A percentile compares a stretch with the other conserved stretches of the same genome.
Conservation (phyloP, 1,140 invertebrate genomes). For the Bombus affinis region DNA sequence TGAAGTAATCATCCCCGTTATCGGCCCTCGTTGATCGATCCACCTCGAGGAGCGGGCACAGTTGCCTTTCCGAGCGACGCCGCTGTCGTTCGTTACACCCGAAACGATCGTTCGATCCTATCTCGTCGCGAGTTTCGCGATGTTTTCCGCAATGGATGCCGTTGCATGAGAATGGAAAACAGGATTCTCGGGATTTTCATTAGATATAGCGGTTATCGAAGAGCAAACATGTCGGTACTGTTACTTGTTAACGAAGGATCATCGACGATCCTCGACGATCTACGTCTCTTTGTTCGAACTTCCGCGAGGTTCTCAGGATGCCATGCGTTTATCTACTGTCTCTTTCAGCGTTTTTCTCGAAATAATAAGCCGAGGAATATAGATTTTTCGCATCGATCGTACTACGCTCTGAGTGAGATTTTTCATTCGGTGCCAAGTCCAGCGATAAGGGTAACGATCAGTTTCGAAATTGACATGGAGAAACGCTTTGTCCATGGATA, state of each 20-base stretch:
- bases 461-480: too few relatives aligned
- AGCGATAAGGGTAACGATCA: too few relatives aligned
- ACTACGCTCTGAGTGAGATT: too few relatives aligned
- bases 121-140: slow-evolving; percentile 3
- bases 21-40: slow-evolving; percentile 65
- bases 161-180: slow-evolving; percentile 7
- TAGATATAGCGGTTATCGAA: too few relatives aligned
- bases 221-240: background rate
- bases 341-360: background rate
- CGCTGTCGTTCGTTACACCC: background rate
- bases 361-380: background rate
- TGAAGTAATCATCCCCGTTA: slow-evolving; percentile 66
- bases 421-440: too few relatives aligned
- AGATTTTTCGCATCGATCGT: background rate
- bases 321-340: background rate
- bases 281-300: background rate
- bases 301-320: background rate
- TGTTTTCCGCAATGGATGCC: background rate
- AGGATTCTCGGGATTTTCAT: slow-evolving; percentile 21
- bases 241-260: slow-evolving; percentile 31
- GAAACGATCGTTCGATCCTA: slow-evolving; percentile 28
- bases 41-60: slow-evolving; percentile 31
- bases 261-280: background rate
- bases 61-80: slow-evolving; percentile 23
- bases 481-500: too few relatives aligned